Percentiles rank a stretch among this genome's conserved stretches.
phyloP scores from a whole-genome alignment of 37 sponge, comb jelly and placozoan species.

The Eunapius fragilis region DNA sequence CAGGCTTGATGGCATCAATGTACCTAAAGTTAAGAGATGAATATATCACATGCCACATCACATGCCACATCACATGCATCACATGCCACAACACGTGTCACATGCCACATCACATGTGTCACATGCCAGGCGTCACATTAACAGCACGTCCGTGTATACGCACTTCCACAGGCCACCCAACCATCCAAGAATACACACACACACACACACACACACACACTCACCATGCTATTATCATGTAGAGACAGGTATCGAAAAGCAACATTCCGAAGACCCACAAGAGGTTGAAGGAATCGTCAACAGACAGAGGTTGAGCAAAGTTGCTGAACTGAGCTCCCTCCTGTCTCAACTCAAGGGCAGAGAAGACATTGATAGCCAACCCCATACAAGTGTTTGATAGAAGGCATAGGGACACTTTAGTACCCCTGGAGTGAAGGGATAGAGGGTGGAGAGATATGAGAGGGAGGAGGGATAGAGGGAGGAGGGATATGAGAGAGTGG shows the following conservation, averaged over 20 bases:
- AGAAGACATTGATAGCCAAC: conserved; percentile 63
- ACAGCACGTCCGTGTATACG: too few relatives aligned
- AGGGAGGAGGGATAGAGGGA: background rate
- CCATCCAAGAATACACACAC: too few relatives aligned
- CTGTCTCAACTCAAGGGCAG: conserved; percentile 60
- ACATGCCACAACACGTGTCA: too few relatives aligned
- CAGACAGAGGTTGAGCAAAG: conserved; percentile 51
- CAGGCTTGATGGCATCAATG: conserved; percentile 81
- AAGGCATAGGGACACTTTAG: conserved; percentile 63
- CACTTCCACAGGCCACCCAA: too few relatives aligned
- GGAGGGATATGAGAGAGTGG: background rate
- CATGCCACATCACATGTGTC: too few relatives aligned
- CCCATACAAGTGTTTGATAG: conserved; percentile 89
- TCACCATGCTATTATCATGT: conserved; percentile 88
- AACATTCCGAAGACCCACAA: conserved; percentile 78
- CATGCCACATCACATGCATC: too few relatives aligned
- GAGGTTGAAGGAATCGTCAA: conserved; percentile 77
- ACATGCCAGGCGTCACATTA: too few relatives aligned
- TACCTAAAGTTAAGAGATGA: conserved; percentile 47
- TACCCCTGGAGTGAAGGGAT: conserved; percentile 36
- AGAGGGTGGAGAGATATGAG: background rate
- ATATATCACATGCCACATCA: too few relatives aligned
- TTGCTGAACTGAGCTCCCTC: conserved; percentile 78
- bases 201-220: background rate
- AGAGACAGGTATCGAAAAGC: conserved; percentile 73